phyloP scores from a whole-genome alignment of 2,888 invertebrate genomes.

The Lithosia quadra region DNA sequence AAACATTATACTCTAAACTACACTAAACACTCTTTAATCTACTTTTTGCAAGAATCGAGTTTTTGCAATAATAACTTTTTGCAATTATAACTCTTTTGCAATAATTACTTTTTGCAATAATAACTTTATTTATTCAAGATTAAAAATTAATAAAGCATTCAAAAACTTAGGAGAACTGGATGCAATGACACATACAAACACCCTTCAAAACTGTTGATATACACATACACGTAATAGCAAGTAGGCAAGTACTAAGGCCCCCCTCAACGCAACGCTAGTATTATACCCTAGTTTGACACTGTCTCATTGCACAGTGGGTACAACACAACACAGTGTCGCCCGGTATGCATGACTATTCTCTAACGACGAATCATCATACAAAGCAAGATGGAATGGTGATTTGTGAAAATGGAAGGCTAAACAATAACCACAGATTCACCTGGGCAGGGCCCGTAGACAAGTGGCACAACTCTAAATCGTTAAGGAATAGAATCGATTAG shows the following conservation, averaged over 20 bases:
- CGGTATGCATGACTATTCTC: conserved; percentile 24
- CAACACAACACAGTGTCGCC: conserved; percentile 37
- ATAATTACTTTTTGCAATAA: neutral
- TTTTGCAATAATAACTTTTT: neutral
- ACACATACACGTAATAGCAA: neutral
- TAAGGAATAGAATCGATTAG: too few species aligned
- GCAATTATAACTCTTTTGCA: neutral
- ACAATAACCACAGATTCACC: neutral
- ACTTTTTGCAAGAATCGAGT: neutral
- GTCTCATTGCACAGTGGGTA: conserved; percentile 57
- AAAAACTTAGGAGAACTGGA: neutral
- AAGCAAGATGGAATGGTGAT: neutral
- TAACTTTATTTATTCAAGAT: too few species aligned
- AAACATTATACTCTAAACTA: neutral
- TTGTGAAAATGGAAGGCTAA: neutral
- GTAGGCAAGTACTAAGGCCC: conserved; percentile 12
- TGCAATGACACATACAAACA: neutral
- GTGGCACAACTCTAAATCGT: too few species aligned
- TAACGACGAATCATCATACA: conserved; percentile 44
- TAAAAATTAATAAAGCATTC: neutral
- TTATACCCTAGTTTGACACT: conserved; percentile 73
- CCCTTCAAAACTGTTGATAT: neutral
- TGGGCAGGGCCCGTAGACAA: too few species aligned
- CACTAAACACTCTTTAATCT: neutral
- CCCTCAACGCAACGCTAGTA: conserved; percentile 41